These are phyloP conservation scores for Myrmecophaga tridactyla DNA, from an alignment of 2,113 vertebrate species.

Conservation along the genomic window DNA sequence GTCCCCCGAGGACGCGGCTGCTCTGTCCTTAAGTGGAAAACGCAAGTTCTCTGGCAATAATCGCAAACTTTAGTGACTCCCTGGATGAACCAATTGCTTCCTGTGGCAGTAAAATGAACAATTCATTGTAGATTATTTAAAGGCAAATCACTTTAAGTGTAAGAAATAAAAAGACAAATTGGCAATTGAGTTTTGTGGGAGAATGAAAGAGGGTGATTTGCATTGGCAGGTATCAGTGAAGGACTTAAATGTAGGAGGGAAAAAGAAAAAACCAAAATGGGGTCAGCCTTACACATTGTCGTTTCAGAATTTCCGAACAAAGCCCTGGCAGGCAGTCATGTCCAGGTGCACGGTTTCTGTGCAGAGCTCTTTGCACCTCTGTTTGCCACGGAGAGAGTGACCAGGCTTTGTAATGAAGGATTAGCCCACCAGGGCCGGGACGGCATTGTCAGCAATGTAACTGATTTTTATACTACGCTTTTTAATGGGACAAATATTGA, in stretches of 20 bases:
- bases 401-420: background rate
- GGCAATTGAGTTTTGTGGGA: slow-evolving; percentile 64
- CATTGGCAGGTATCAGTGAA: background rate
- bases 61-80: background rate
- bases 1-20: background rate
- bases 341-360: background rate
- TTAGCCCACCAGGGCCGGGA: background rate
- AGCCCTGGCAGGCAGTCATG: background rate
- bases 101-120: slow-evolving; percentile 36
- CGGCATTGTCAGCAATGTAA: background rate
- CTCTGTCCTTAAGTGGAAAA: background rate
- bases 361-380: background rate
- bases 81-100: background rate
- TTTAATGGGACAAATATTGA: slow-evolving; percentile 48
- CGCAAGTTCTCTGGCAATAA: rapidly evolving
- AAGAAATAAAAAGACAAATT: slow-evolving; percentile 65
- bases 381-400: background rate
- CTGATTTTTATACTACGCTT: slow-evolving; percentile 16
- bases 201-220: slow-evolving; percentile 50
- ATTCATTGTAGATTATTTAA: slow-evolving; percentile 32
- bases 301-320: background rate
- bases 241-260: background rate
- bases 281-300: background rate
- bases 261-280: background rate
- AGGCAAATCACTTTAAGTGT: slow-evolving; percentile 57